Percentiles rank a stretch among this genome's conserved stretches.
Conservation (phyloP, 2,113 vertebrate genomes). For the Nannobrachium achirus region DNA sequence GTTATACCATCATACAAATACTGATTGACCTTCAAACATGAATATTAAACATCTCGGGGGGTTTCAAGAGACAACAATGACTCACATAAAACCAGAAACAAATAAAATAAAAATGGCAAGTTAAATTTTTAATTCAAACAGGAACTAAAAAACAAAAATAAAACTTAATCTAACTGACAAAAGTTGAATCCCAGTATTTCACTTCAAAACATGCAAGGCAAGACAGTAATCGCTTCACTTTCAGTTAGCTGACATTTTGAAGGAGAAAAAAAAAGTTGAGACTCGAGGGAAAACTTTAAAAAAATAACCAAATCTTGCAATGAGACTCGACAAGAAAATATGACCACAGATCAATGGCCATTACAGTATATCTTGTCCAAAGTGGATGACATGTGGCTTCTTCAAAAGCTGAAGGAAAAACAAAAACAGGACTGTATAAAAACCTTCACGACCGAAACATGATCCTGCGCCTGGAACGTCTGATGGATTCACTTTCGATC, state of each 20-base stretch:
- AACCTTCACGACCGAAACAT: conserved; percentile 60
- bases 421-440: conserved; percentile 82
- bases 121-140: conserved; percentile 51
- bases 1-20: background rate
- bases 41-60: background rate
- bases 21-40: too few relatives aligned
- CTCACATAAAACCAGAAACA: conserved; percentile 12
- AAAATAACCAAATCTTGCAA: background rate
- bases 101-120: conserved; percentile 30
- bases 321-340: conserved; percentile 6
- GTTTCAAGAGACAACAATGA: conserved; percentile 14
- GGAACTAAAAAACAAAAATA: conserved; percentile 40
- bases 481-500: conserved; percentile 87
- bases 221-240: conserved; percentile 32
- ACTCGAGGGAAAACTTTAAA: background rate
- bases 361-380: conserved; percentile 28
- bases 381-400: conserved; percentile 24
- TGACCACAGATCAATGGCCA: conserved; percentile 70
- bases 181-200: conserved; percentile 37
- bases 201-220: conserved; percentile 53
- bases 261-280: conserved; percentile 64
- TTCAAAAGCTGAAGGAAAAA: conserved; percentile 37
- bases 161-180: conserved; percentile 27
- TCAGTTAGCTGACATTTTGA: conserved; percentile 71
- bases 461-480: conserved; percentile 42